Base-by-base conservation (phyloP, 2,888 invertebrate species). In the Phortica okadai region DNA sequence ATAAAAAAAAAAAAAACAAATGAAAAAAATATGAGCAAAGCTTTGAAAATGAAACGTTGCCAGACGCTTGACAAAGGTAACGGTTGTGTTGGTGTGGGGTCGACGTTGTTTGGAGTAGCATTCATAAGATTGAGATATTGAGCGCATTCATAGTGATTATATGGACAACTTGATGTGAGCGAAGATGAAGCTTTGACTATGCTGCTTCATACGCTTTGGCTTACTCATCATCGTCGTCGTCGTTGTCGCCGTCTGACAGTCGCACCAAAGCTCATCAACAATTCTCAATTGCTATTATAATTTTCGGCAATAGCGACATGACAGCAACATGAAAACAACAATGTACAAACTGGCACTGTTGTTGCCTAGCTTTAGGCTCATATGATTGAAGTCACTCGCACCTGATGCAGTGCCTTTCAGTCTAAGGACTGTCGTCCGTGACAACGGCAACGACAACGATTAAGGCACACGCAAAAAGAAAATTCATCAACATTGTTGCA, bases 281-380 rank as follows among this genome's bases (percentile, higher is more conserved):
- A 86, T 87, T 86, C 86, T 86, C 87, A 86, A 87, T 86, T 86
- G 87, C 87, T 85, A 86, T 87, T 86, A 87, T 85, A 87, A 87
- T 87, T 74, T 69, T 44, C 5, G 14, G 16, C 16, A 7, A 67
- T 67, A 67, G 21, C 67, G 44, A 67, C 67, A 67, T 44, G 16
- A 67, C 56, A 10, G 10, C 56, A 54, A 54, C 54, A 54, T 54
- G 11, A 33, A 33, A 56, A 56, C 56, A 56, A 56, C n/a, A 56
- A 56, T 14, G 6, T 56, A 16, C 14, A 56, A n/a, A 56, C 83
- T 83, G 21, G 21, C 21, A 21, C 21, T 21, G 82, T 86, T 85
- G 82, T 84, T 73, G 76, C 79, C 80, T 66, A 73, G 78, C 76
- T 76, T 76, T 56, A 56, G 56, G 16, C n/a, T 8, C 56, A 56